Conservation (phyloP, 2,888 invertebrate species). For the Drosophila anomelani region DNA sequence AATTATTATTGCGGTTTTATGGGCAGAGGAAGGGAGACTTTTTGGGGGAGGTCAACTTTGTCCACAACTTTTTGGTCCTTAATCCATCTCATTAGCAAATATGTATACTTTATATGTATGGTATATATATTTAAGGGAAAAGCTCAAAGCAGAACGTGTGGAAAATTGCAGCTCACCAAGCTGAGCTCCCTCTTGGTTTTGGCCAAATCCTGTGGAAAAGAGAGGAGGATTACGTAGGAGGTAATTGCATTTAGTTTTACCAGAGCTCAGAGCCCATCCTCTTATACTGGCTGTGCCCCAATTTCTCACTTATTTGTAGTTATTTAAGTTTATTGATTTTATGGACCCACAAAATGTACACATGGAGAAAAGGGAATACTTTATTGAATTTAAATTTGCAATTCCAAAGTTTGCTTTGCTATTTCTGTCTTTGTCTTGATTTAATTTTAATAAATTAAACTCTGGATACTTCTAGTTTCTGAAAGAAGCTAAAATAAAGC, state of each 20-base stretch:
- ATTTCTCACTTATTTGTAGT: constrained; percentile 66
- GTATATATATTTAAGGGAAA: background rate
- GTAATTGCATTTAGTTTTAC: constrained; percentile 39
- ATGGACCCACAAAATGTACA: constrained; percentile 38
- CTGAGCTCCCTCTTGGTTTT: background rate
- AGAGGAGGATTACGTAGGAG: constrained; percentile 25
- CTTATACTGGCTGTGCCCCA: constrained; percentile 49
- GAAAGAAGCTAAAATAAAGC: background rate
- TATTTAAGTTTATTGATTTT: constrained; percentile 74
- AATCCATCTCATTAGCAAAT: constrained; percentile 69
- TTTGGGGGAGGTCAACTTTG: constrained; percentile 12
- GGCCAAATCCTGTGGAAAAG: constrained; percentile 27
- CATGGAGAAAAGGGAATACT: background rate
- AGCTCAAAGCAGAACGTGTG: constrained; percentile 21
- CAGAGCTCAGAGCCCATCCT: constrained; percentile 2
- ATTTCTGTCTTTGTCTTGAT: background rate
- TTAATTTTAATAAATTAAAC: background rate
- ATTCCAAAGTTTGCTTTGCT: background rate
- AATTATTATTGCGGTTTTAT: constrained; percentile 63
- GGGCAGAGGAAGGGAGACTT: background rate
- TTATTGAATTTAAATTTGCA: background rate
- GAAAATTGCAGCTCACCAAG: constrained; percentile 32
- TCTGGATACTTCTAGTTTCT: background rate
- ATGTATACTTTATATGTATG: background rate
- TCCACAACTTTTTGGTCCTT: constrained; percentile 49